Evolutionary conservation across 2,888 invertebrate species (phyloP), one percentile per base, ranked within the genome.

Genomic region (Cerastoderma edule): DNA sequence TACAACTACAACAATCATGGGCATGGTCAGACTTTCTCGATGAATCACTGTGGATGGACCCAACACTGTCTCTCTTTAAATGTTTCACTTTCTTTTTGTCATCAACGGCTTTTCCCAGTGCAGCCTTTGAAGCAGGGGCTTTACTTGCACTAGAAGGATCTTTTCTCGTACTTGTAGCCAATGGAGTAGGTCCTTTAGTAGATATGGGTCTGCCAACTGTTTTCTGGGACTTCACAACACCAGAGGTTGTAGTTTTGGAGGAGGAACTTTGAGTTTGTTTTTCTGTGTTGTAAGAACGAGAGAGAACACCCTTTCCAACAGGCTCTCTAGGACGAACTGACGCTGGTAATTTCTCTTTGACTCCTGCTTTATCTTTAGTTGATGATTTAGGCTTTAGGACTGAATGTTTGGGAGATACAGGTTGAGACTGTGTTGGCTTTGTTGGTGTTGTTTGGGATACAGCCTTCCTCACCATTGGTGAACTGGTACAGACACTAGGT

Each of bases 1-100:
- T 72, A 33, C 80, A 67, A 65, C 76, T 75, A 44, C 80, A 80
- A 67, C 80, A 80, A 65, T 80, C 80, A 33, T 63, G 50, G 22
- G 72, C 75, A 63, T 71, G 72, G 56, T 78, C 81, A 0, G 75
- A 57, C 35, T 67, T 70, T 54, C 60, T 72, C 8, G 81, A 69
- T 35, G 78, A 35, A 33, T 73, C 73, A 53, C 77, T 77, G n/a
- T 78, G 72, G n/a, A 72, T 70, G 33, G 81, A 81, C 39, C 78
- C 70, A n/a, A 73, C 39, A 69, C 78, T 81, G 32, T 67, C 81
- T 39, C 68, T 50, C 53, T 78, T 81, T 24, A 53, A 44, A 30
- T 32, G 28, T 66, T 60, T 68, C 2, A 39, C 32, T 32, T 64
- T 75, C 0, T 24, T 8, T 63, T 69, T 65, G 4, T 74, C 66